Conservation (phyloP, 2,113 vertebrate genomes). For the Campylomormyrus numenius region DNA sequence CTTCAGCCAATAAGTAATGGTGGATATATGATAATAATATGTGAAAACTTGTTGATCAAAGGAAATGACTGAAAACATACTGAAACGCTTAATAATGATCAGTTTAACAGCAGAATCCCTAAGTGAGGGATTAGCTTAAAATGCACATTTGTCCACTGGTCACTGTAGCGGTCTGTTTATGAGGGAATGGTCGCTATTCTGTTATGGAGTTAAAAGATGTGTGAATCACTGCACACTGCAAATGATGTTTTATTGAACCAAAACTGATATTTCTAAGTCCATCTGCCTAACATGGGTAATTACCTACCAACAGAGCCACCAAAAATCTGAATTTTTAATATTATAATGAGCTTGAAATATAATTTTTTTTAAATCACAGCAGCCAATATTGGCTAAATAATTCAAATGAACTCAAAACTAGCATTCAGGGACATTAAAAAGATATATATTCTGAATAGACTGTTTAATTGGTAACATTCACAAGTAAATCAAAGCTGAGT, state of each 20-base stretch:
- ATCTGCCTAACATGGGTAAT: background rate
- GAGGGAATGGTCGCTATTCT: constrained; percentile 12
- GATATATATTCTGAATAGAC: background rate
- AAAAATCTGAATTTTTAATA: background rate
- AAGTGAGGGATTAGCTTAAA: background rate
- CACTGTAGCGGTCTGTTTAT: background rate
- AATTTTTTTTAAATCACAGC: background rate
- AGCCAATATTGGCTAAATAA: background rate
- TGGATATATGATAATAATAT: background rate
- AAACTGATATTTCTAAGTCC: background rate
- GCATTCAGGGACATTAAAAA: background rate
- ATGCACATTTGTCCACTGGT: background rate
- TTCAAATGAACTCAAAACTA: background rate
- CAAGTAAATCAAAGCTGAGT: background rate
- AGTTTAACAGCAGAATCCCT: background rate
- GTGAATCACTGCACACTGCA: constrained; percentile 10
- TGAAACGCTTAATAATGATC: background rate
- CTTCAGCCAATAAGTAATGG: background rate
- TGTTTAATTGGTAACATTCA: background rate
- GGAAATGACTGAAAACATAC: background rate
- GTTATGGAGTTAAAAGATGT: constrained; percentile 18
- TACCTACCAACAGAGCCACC: background rate
- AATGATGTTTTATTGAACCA: background rate
- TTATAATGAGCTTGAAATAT: background rate
- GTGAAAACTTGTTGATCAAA: background rate